Evolutionary conservation across 2,888 invertebrate species (phyloP).

Genomic region (Coleophora flavipennella): DNA sequence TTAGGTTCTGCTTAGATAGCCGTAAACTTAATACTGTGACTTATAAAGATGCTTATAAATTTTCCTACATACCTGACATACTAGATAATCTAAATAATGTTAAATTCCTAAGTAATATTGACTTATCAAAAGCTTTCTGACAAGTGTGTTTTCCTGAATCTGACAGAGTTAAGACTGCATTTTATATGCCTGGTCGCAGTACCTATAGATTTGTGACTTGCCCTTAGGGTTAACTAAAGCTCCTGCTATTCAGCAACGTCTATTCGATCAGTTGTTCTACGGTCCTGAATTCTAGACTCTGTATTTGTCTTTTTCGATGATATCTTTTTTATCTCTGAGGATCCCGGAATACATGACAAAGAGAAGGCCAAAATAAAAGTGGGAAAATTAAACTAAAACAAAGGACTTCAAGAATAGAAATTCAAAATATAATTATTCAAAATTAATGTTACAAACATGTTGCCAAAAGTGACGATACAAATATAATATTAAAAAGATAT

Average conservation of each 20-base stretch:
- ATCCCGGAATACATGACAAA: no score
- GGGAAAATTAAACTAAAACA: no score
- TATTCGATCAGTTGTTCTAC: no score
- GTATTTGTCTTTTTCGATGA: constrained; percentile 20
- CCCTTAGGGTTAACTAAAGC: constrained; percentile 16
- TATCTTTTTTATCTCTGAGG: constrained; percentile 12
- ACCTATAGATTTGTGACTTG: constrained; percentile 7
- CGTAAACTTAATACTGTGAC: constrained; percentile 9
- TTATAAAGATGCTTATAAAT: constrained; percentile 9
- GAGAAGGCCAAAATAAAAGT: no score
- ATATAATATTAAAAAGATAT: no score
- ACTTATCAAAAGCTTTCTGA: no score
- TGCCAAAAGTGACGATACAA: no score
- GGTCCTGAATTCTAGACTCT: constrained; percentile 13
- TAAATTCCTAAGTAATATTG: constrained; percentile 5
- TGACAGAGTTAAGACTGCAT: no score
- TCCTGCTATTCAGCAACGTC: constrained; percentile 8
- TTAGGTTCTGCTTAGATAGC: constrained; percentile 10
- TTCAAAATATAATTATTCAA: no score
- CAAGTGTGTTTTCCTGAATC: no score
- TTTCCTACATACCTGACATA: constrained; percentile 14
- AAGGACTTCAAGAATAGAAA: no score
- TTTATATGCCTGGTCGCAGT: constrained; percentile 14
- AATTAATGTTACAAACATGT: no score
- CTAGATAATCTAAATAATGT: constrained; percentile 8